Evolutionary conservation across 2,888 invertebrate species (phyloP).

Genomic region (Mesorhabditis spiculigera): DNA sequence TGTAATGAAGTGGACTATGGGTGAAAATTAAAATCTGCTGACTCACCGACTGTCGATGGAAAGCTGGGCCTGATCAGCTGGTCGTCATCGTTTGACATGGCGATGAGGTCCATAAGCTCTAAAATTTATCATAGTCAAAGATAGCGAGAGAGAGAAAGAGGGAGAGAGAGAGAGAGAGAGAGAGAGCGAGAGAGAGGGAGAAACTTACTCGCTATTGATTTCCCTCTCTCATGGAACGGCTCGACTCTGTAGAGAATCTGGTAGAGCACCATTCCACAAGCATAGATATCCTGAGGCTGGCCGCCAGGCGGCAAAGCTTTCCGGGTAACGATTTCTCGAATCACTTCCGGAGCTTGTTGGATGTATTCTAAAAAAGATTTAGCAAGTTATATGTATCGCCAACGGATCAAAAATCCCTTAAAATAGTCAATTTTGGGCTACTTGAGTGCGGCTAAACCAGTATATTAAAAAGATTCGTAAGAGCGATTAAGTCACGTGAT

Average conservation of each 20-base stretch:
- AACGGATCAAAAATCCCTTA: too few species aligned
- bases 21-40: background rate
- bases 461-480: too few species aligned
- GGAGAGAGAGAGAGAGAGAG: background rate
- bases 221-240: slow-evolving; percentile 52
- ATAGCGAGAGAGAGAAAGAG: too few species aligned
- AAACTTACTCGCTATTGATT: slow-evolving; percentile 39
- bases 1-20: background rate
- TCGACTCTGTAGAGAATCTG: slow-evolving; percentile 54
- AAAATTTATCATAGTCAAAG: slow-evolving; percentile 4
- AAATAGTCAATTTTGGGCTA: too few species aligned
- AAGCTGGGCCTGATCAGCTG: slow-evolving; percentile 52
- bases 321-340: slow-evolving; percentile 48
- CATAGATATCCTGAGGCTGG: slow-evolving; percentile 50
- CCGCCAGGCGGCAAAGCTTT: slow-evolving; percentile 45
- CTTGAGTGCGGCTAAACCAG: background rate
- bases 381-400: too few species aligned
- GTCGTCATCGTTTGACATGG: slow-evolving; percentile 54
- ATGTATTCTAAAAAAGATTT: slow-evolving; percentile 41
- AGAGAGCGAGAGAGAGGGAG: background rate
- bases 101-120: slow-evolving; percentile 55
- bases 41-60: slow-evolving; percentile 27
- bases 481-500: too few species aligned
- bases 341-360: slow-evolving; percentile 56
- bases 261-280: slow-evolving; percentile 52